Percentiles rank a stretch among this genome's conserved stretches.
Evolutionary conservation across 2,113 vertebrate species (phyloP).

Genomic region (Plotosus lineatus): DNA sequence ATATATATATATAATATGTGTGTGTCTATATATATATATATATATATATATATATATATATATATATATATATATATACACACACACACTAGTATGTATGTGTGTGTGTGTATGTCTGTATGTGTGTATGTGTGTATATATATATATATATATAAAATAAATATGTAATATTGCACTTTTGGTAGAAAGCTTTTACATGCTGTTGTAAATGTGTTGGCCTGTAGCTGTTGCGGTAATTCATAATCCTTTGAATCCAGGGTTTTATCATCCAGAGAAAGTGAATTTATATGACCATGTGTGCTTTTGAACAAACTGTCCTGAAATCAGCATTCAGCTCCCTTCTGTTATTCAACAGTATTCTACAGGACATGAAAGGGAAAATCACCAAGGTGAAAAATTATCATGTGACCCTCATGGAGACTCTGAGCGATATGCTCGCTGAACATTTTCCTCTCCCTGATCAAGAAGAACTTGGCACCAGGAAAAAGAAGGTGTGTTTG

Average conservation of each 20-base stretch:
- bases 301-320: not conserved
- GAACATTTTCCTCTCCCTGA: slow-evolving; percentile 67
- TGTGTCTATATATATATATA: no score
- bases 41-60: no score
- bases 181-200: not conserved
- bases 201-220: not conserved
- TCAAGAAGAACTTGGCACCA: slow-evolving; percentile 49
- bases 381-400: slow-evolving; percentile 71
- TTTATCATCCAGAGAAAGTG: not conserved
- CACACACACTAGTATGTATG: no score
- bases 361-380: slow-evolving; percentile 68
- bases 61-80: no score
- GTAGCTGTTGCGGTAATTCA: not conserved
- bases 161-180: not conserved
- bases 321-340: not conserved
- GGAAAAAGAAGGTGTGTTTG: slow-evolving; percentile 68
- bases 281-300: not conserved
- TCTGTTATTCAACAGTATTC: slow-evolving; percentile 54
- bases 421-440: slow-evolving; percentile 66
- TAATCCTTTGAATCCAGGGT: not conserved
- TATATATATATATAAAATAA: no score
- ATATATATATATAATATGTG: no score
- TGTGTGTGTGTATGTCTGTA: no score
- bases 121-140: no score
- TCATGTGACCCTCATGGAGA: slow-evolving; percentile 68